A percentile compares a stretch with the other conserved stretches of the same genome.
Evolutionary conservation across 2,113 vertebrate genomes (phyloP).

Genomic region (Kobus ellipsiprymnus): DNA sequence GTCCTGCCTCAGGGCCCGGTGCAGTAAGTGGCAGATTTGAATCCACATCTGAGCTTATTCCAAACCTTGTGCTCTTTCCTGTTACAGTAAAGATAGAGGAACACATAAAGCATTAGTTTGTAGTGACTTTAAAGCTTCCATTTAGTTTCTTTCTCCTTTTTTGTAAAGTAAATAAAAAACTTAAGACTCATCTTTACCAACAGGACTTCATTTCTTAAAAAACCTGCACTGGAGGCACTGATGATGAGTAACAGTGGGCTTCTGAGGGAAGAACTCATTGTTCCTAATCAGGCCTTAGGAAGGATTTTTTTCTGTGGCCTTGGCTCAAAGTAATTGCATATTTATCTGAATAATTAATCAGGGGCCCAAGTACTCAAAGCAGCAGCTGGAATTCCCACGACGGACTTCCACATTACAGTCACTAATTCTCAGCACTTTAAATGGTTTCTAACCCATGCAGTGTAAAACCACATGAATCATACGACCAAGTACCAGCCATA

Average conservation of each 20-base stretch:
- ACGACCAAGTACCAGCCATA: neutral
- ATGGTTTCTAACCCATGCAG: conserved; percentile 59
- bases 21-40: neutral
- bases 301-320: conserved; percentile 43
- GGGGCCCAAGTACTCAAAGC: conserved; percentile 58
- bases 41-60: neutral
- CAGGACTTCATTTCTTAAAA: conserved; percentile 38
- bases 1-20: neutral
- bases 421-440: conserved; percentile 64
- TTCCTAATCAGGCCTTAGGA: conserved; percentile 41
- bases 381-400: conserved; percentile 63
- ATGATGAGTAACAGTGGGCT: neutral
- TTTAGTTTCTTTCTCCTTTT: conserved; percentile 17
- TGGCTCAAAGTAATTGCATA: conserved; percentile 57
- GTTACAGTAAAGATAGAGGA: neutral
- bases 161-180: conserved; percentile 68
- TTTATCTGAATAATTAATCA: conserved; percentile 73
- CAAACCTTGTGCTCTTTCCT: neutral
- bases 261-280: conserved; percentile 22
- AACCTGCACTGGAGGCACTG: conserved; percentile 11
- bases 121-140: conserved; percentile 13
- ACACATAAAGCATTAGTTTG: neutral
- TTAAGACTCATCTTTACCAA: conserved; percentile 51
- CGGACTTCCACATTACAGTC: conserved; percentile 57
- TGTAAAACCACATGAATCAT: conserved; percentile 47